Conservation (phyloP, 2,797 vertebrate genomes). For the Eulemur rubriventer region DNA sequence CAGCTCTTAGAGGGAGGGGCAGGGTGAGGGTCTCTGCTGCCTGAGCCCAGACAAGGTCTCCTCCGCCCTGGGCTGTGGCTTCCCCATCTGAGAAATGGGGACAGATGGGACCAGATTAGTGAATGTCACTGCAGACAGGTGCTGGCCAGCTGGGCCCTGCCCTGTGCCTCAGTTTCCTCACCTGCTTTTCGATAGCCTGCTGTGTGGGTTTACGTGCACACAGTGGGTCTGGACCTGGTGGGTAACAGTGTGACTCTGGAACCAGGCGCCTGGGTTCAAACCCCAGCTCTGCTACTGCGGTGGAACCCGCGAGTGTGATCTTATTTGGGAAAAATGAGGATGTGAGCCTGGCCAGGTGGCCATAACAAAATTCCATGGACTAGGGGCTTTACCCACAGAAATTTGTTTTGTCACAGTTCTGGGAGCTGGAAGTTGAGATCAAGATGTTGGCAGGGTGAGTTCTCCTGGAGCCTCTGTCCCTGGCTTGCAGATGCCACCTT, state of each 20-base stretch:
- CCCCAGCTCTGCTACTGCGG: background rate
- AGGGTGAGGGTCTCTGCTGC: background rate
- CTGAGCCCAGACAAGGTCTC: background rate
- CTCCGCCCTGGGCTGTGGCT: background rate
- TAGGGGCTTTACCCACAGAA: background rate
- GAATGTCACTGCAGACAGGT: background rate
- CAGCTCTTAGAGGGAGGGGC: too few relatives aligned
- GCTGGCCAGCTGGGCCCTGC: background rate
- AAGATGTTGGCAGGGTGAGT: background rate
- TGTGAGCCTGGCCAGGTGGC: background rate
- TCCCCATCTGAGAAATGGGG: background rate
- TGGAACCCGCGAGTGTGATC: background rate
- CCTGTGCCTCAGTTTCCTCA: background rate
- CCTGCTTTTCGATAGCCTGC: background rate
- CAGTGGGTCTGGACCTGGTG: background rate
- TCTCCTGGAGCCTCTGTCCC: background rate
- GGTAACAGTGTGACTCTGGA: background rate
- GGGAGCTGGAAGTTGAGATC: background rate
- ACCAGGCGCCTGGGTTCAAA: background rate
- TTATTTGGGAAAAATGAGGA: background rate
- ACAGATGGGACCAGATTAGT: background rate
- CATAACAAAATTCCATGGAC: background rate
- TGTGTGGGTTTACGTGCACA: background rate
- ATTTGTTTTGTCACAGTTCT: background rate
- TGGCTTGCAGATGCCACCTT: background rate